phyloP scores from a whole-genome alignment of 2,797 vertebrate species.

The Linurgus olivaceus region DNA sequence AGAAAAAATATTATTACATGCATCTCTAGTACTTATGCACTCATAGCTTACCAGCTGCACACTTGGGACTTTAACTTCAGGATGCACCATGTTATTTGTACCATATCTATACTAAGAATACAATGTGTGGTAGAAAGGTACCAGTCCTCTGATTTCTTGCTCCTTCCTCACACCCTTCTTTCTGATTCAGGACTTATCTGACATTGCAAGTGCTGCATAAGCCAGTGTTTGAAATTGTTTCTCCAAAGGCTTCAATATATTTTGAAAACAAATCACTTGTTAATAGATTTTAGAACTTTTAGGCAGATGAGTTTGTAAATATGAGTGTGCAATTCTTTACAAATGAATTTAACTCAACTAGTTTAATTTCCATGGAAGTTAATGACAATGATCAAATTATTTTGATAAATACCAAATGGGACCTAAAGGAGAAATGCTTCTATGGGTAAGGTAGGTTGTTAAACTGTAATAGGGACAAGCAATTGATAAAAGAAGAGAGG shows the following conservation, averaged over 20 bases:
- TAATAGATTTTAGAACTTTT: neutral
- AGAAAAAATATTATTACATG: neutral
- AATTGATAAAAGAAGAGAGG: neutral
- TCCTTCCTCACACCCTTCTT: neutral
- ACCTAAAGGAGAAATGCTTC: neutral
- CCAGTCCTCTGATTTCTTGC: neutral
- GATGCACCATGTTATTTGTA: neutral
- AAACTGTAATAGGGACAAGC: neutral
- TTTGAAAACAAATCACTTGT: neutral
- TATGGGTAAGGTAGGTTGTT: neutral
- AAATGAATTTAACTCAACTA: neutral
- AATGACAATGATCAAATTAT: neutral
- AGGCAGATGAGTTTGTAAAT: neutral
- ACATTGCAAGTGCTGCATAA: neutral
- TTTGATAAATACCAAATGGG: neutral
- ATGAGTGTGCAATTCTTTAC: neutral
- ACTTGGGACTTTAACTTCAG: neutral
- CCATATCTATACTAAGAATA: neutral
- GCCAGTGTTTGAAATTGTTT: neutral
- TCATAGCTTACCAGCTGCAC: neutral
- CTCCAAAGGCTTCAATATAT: neutral
- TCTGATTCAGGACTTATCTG: neutral
- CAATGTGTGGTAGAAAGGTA: neutral
- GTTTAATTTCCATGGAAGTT: neutral
- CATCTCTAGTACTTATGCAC: neutral